phyloP scores from a whole-genome alignment of 2,797 vertebrate species.

The Tiaroga cobitis region DNA sequence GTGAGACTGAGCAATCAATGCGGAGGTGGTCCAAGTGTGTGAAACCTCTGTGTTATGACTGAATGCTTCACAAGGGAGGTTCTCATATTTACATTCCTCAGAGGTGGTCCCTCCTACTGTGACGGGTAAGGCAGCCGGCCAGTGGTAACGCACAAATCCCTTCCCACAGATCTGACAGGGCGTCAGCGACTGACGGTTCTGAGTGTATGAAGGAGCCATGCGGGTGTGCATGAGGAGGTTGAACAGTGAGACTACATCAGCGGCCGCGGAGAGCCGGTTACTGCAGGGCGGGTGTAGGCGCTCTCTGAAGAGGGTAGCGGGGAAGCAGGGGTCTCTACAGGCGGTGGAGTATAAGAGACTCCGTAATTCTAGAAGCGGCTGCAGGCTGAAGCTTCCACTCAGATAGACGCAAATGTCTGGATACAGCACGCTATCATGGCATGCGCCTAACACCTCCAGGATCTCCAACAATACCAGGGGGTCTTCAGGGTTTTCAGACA shows the following conservation, averaged over 20 bases:
- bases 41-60: conserved; percentile 48
- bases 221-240: conserved; percentile 95
- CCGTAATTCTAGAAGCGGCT: conserved; percentile 88
- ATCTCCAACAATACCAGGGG: conserved; percentile 90
- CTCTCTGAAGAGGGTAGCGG: conserved; percentile 93
- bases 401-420: conserved; percentile 95
- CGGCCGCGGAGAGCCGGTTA: conserved; percentile 92
- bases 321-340: conserved; percentile 93
- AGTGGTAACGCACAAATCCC: conserved; percentile 72
- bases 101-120: conserved; percentile 73
- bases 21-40: conserved; percentile 27
- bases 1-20: conserved; percentile 32
- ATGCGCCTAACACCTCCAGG: conserved; percentile 90
- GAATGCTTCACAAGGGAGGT: conserved; percentile 50
- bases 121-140: conserved; percentile 81
- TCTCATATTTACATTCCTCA: conserved; percentile 75
- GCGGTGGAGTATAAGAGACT: conserved; percentile 92
- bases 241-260: conserved; percentile 96
- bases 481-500: conserved; percentile 75
- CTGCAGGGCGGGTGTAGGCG: conserved; percentile 86
- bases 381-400: conserved; percentile 90
- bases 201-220: conserved; percentile 64
- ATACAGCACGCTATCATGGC: conserved; percentile 87
- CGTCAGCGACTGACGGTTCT: conserved; percentile 82
- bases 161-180: conserved; percentile 82